Conservation (phyloP, 2,797 vertebrate species). For the Bucorvus abyssinicus region DNA sequence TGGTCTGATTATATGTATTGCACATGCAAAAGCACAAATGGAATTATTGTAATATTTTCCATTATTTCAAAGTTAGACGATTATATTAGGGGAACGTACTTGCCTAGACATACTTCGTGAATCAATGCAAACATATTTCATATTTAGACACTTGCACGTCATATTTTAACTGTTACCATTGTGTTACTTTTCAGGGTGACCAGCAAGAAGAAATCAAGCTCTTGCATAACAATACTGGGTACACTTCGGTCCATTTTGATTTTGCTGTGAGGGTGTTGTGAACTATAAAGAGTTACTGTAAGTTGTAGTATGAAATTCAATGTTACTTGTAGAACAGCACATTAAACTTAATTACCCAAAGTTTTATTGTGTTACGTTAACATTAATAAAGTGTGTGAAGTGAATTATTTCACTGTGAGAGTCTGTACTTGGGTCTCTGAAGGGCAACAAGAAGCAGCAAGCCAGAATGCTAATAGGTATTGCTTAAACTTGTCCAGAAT, state of each 20-base stretch:
- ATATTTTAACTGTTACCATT: background rate
- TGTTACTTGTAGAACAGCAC: background rate
- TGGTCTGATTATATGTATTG: background rate
- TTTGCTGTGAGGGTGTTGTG: slow-evolving; percentile 30
- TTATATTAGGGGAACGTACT: background rate
- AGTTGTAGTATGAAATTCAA: background rate
- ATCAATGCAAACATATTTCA: background rate
- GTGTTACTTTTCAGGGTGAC: slow-evolving; percentile 48
- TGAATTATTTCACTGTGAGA: background rate
- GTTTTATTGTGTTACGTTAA: background rate
- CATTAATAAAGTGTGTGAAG: slow-evolving; percentile 9
- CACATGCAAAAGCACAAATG: background rate
- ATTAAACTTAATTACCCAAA: slow-evolving; percentile 36
- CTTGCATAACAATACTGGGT: background rate
- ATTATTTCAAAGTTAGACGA: background rate
- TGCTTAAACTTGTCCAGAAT: background rate
- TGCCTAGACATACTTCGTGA: background rate
- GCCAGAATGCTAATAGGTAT: background rate
- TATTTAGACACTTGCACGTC: background rate
- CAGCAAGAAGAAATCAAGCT: slow-evolving; percentile 14
- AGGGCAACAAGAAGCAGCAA: background rate
- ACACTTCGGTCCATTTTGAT: background rate
- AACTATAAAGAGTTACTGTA: slow-evolving; percentile 7
- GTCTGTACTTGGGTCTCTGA: background rate
- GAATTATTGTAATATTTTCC: background rate